Conservation (phyloP, 2,888 invertebrate genomes). For the Coenonympha glycerion region DNA sequence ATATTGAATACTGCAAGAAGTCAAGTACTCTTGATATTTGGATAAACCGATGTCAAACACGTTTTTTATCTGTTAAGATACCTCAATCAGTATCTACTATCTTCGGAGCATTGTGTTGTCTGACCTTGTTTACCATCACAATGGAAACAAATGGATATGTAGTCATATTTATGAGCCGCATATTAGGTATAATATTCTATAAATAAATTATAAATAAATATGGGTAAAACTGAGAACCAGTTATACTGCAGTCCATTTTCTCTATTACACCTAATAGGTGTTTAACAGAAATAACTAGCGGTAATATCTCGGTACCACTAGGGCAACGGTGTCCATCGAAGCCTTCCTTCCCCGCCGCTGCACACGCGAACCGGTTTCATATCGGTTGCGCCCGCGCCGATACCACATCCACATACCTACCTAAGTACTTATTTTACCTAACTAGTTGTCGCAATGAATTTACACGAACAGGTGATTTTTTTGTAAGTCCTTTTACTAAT, state of each 20-base stretch:
- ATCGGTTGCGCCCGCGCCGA: conserved; percentile 40
- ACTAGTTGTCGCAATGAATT: conserved; percentile 52
- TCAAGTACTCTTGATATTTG: neutral
- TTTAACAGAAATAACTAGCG: conserved; percentile 40
- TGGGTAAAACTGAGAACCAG: conserved; percentile 19
- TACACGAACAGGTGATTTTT: conserved; percentile 36
- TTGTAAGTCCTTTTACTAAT: no score
- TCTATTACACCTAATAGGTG: conserved; percentile 15
- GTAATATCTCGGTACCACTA: conserved; percentile 54
- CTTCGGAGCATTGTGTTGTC: neutral
- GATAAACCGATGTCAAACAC: neutral
- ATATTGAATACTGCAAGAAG: no score
- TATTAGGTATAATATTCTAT: no score
- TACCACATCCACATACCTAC: conserved; percentile 21
- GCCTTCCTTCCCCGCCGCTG: conserved; percentile 22
- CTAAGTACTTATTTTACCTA: no score
- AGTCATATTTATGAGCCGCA: no score
- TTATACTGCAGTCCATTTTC: conserved; percentile 23
- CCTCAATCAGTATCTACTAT: no score
- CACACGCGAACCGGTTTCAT: conserved; percentile 54
- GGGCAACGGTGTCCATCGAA: conserved; percentile 53
- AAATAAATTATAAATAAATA: no score
- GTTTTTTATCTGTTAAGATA: neutral
- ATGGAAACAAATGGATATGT: neutral
- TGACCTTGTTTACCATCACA: neutral